Evolutionary conservation across 2,113 vertebrate genomes (phyloP), one percentile per base, ranked within the genome.

Genomic region (Saccopteryx bilineata): DNA sequence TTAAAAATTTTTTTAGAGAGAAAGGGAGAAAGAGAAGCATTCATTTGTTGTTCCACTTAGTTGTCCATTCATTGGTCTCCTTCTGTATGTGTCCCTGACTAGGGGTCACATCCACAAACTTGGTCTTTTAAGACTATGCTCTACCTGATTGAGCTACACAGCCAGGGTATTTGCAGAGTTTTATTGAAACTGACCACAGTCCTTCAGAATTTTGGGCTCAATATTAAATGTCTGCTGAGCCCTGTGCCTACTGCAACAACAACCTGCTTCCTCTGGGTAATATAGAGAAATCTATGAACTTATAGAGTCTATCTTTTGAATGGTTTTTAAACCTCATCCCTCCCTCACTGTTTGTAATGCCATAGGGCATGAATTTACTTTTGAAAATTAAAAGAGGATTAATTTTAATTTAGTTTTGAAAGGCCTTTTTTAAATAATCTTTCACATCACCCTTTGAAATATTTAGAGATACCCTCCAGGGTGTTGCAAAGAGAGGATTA

Each of bases 401-500:
- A 72, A 46, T 87, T 93, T 7, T 84, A 93, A 85, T 92, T 96
- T 66, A 68, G 63, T 71, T 56, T 95, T 88, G 63, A 54, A 90
- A 91, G 52, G 52, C 7, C 0, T 15, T 23, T 39, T 56, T 72
- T 75, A 66, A 28, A 66, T 31, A 84, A 95, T 94, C 39, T 39
- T 95, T 90, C 54, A 95, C 33, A 95, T 61, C 5, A 56, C 3
- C 58, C 17, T 96, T 92, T 90, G 72, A 85, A 95, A 90, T 81
- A 88, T 69, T 95, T 88, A 91, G 63, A 95, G 72, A 89, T 91
- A 75, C 10, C 19, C 48, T 69, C 48, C 65, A 74, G 94, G 48
- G 52, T 74, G 26, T 75, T 87, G 15, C 33, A 95, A 89, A 85
- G 11, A 90, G 50, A 91, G 54, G 75, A 71, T 93, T 92, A 87